These are phyloP conservation scores for Melozone crissalis DNA, from an alignment of 2,113 vertebrate species.

Conservation along the genomic window DNA sequence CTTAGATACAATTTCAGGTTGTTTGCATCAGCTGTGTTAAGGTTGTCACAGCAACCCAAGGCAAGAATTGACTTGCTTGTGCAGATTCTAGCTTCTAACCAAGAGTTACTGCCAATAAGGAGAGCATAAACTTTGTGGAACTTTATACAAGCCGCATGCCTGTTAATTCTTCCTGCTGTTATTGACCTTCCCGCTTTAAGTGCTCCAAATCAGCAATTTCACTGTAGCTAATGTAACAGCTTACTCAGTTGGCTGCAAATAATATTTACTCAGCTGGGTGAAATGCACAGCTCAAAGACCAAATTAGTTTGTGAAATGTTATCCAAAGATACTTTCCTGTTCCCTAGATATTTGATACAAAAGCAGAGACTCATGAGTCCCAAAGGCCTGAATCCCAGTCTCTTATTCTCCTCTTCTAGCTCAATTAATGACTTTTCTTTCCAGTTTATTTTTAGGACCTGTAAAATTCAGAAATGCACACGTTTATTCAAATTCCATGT, in stretches of 20 bases:
- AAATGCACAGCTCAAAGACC: constrained; percentile 5
- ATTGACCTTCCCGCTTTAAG: not conserved
- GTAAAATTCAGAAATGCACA: not conserved
- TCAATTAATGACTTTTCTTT: not conserved
- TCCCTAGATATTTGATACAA: not conserved
- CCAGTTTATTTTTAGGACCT: constrained; percentile 11
- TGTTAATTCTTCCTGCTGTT: constrained; percentile 2
- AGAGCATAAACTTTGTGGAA: constrained; percentile 15
- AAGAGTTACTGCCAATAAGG: not conserved
- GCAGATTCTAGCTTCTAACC: not conserved
- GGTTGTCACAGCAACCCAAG: constrained; percentile 62
- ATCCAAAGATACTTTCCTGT: not conserved
- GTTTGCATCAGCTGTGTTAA: not conserved
- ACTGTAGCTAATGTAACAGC: not conserved
- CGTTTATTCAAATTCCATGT: not conserved
- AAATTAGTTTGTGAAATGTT: constrained; percentile 7
- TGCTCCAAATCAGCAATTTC: constrained; percentile 6
- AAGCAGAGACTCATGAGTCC: constrained; percentile 46
- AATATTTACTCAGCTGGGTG: constrained; percentile 35
- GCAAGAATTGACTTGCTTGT: constrained; percentile 37
- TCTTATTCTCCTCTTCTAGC: not conserved
- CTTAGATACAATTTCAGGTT: not conserved
- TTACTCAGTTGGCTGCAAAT: not conserved
- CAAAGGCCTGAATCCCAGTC: not conserved
- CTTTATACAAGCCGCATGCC: not conserved